Base-by-base conservation (phyloP, 2,797 vertebrate species). In the Halcyon smyrnensis region DNA sequence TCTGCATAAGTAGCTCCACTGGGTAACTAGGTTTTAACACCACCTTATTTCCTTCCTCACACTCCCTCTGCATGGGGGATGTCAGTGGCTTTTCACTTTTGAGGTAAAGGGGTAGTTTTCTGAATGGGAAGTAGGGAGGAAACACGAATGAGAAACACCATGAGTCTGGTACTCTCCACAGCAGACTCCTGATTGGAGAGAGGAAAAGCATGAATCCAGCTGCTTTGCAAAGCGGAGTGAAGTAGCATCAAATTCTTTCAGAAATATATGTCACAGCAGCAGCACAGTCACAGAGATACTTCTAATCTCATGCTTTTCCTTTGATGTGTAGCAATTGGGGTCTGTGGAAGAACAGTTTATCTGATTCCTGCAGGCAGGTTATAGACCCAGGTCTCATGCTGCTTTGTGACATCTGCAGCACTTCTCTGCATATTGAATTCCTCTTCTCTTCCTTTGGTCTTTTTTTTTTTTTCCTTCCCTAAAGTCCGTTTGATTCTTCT, bases 341-440 rank as follows among this genome's bases (percentile, higher is more conserved):
- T 53, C 77, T 77, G 48, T 6, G 9, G 39, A 91, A 91, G 48
- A 77, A 39, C n/a, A 81, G 27, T 23, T 94, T 88, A 87, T 78
- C 70, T 69, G 88, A 95, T 96, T 95, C 57, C 43, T 60, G 84
- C 64, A 88, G 95, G 32, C 79, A 87, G 36, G 69, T 76, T 84
- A 41, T 69, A 85, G 80, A 84, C 48, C n/a, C 4, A 1, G 19
- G 20, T 53, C 62, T 94, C 90, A 63, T 16, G 77, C 78, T 83
- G 41, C 36, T 89, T 88, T 84, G 74, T 68, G 74, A 76, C 62
- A 83, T 76, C 91, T 84, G 73, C 48, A 91, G 39, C 27, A 46
- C 32, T 74, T 81, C 67, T 80, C 78, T 76, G 68, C 21, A 6
- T 54, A 67, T n/a, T 19, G 4, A 87, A 74, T 89, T 90, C 45